phyloP scores from a whole-genome alignment of 2,113 vertebrate genomes.

The Pangasianodon gigas region DNA sequence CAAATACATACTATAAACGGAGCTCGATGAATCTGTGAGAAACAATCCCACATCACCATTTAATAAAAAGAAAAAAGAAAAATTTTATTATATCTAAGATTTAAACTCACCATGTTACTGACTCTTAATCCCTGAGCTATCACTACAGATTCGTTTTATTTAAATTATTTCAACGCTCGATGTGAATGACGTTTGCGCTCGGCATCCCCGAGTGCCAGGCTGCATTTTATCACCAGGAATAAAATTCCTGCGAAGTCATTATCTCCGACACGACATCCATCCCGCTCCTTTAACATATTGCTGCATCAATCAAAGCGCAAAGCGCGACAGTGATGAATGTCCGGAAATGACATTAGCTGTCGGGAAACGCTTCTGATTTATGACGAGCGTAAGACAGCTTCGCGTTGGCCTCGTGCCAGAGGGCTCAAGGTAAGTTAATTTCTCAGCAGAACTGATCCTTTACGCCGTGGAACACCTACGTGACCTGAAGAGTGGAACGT shows the following conservation, averaged over 20 bases:
- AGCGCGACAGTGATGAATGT: not conserved
- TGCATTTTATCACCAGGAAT: not conserved
- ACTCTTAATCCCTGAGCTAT: not conserved
- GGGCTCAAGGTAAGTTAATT: not conserved
- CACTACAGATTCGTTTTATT: not conserved
- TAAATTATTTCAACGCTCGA: not conserved
- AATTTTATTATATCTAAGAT: not conserved
- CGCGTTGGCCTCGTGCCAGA: not conserved
- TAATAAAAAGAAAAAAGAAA: not conserved
- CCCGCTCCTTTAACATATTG: not conserved
- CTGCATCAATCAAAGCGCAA: not conserved
- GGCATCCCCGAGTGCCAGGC: not conserved
- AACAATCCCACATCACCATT: not conserved
- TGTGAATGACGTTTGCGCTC: not conserved
- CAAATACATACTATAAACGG: no score
- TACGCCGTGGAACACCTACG: not conserved
- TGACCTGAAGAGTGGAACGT: not conserved
- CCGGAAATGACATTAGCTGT: not conserved
- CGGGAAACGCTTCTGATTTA: not conserved
- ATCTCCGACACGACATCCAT: constrained; percentile 6
- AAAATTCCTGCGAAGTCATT: not conserved
- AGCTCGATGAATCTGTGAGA: not conserved
- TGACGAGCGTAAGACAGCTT: not conserved
- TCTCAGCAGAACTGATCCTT: not conserved
- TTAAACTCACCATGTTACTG: not conserved